phyloP scores from a whole-genome alignment of 2,113 vertebrate species.

The Motacilla alba region DNA sequence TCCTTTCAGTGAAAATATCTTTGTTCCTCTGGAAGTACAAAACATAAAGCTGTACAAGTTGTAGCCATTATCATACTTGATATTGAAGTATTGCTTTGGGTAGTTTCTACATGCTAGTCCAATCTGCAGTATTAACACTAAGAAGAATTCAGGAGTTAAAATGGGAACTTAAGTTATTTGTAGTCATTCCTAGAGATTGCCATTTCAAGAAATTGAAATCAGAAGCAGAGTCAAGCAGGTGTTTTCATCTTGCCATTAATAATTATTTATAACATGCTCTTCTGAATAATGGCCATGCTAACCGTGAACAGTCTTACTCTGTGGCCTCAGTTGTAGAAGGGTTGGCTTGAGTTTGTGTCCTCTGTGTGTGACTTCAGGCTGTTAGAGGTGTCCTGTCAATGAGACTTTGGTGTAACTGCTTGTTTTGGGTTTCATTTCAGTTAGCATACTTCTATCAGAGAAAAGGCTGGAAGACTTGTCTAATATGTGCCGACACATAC shows the following conservation, averaged over 20 bases:
- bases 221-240: background rate
- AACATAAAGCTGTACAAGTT: background rate
- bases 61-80: background rate
- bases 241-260: background rate
- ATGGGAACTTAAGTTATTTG: background rate
- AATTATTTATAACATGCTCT: background rate
- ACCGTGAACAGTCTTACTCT: background rate
- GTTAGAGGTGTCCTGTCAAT: background rate
- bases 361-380: background rate
- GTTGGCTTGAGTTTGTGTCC: background rate
- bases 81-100: background rate
- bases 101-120: background rate
- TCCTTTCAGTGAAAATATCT: background rate
- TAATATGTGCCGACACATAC: conserved; percentile 99
- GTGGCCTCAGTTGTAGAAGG: background rate
- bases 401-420: background rate
- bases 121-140: background rate
- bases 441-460: conserved; percentile 97
- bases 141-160: background rate
- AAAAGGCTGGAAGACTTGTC: conserved; percentile 98
- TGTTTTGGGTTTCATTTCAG: conserved; percentile 72
- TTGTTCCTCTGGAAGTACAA: background rate
- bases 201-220: background rate
- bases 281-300: background rate
- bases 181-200: background rate